These are phyloP conservation scores for Rotaria sp. DNA, from an alignment of 2,888 invertebrate species.

Conservation along the genomic window DNA sequence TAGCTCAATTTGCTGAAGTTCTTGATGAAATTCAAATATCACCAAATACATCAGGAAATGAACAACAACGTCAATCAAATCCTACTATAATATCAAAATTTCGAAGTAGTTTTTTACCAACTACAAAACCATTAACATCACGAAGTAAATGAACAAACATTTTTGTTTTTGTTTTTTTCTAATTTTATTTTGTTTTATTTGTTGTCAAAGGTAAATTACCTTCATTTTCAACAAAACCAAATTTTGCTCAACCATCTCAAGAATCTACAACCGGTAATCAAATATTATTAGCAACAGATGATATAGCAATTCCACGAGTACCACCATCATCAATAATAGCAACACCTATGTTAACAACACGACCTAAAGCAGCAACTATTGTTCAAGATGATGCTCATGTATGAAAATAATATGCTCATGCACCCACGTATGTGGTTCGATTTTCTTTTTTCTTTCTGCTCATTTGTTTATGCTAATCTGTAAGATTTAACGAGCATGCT, in stretches of 20 bases:
- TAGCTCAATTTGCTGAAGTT: background rate
- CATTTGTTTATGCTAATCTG: background rate
- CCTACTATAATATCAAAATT: conserved; percentile 7
- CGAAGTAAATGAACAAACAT: background rate
- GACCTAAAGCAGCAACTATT: background rate
- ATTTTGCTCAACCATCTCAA: background rate
- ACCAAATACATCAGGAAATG: background rate
- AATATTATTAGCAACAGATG: background rate
- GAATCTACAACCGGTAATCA: background rate
- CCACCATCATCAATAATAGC: background rate
- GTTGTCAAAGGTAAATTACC: background rate
- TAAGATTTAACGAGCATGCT: background rate
- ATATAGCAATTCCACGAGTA: background rate
- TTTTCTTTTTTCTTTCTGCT: background rate
- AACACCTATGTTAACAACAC: background rate
- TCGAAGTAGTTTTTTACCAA: background rate
- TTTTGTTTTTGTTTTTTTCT: too few relatives aligned
- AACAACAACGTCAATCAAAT: background rate
- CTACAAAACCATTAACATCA: background rate
- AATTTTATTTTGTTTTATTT: too few relatives aligned
- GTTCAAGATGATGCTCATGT: background rate
- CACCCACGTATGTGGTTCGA: background rate
- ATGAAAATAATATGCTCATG: background rate
- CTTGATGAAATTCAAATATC: conserved; percentile 19
- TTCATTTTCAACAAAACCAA: background rate